A percentile compares a stretch with the other conserved stretches of the same genome.
phyloP scores from a whole-genome alignment of 2,797 vertebrate genomes.

The Tauraco hartlaubi region DNA sequence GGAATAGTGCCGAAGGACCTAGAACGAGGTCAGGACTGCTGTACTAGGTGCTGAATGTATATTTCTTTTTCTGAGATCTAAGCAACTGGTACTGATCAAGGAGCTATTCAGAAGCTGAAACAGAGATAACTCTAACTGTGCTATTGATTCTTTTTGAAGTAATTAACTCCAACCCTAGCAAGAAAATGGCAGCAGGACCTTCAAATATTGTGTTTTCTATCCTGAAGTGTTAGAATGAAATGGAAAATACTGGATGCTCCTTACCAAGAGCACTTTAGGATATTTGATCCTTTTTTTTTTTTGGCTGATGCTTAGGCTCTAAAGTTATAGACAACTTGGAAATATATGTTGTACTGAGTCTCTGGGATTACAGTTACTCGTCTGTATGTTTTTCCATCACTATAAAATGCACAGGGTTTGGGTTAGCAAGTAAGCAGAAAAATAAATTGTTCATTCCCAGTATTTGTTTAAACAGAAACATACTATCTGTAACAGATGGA shows the following conservation, averaged over 20 bases:
- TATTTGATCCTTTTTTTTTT: not conserved
- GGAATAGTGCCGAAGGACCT: not conserved
- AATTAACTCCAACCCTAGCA: not conserved
- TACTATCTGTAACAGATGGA: not conserved
- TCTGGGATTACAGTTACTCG: not conserved
- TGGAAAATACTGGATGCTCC: not conserved
- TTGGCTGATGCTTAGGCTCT: not conserved
- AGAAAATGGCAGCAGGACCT: not conserved
- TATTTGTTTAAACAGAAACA: conserved; percentile 16
- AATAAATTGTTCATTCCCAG: conserved; percentile 21
- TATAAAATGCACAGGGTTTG: not conserved
- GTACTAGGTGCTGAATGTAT: not conserved
- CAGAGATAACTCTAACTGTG: not conserved
- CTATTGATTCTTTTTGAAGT: not conserved
- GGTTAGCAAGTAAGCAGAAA: conserved; percentile 8
- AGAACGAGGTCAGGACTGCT: not conserved
- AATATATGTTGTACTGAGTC: not conserved
- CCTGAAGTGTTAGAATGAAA: not conserved
- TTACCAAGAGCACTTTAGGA: not conserved
- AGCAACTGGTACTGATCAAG: not conserved
- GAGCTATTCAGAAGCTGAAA: not conserved
- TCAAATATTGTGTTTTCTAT: not conserved
- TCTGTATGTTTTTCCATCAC: not conserved
- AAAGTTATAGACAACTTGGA: not conserved
- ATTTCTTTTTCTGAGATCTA: not conserved